Evolutionary conservation across 23 tunicate genomes (phyloP).

Genomic region (Corella eumyota): DNA sequence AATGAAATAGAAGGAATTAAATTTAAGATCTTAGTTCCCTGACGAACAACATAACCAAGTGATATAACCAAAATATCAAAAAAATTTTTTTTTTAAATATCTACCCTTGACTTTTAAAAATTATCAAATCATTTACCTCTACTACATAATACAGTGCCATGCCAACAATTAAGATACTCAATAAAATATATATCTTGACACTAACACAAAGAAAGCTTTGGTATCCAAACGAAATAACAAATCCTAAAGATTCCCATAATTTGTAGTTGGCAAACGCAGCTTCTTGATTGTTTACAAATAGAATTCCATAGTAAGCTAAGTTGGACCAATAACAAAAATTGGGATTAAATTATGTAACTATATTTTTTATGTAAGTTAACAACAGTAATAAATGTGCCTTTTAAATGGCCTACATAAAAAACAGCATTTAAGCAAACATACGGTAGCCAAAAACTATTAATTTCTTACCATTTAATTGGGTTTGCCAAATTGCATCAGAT

Average conservation of each 20-base stretch:
- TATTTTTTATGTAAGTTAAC: no score
- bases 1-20: no score
- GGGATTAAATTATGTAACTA: no score
- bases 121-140: constrained; percentile 35
- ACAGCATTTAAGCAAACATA: neutral
- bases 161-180: constrained; percentile 36
- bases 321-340: no score
- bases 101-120: no score
- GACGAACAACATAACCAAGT: no score
- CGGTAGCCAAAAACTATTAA: neutral
- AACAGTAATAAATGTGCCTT: neutral
- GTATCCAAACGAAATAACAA: constrained; percentile 66
- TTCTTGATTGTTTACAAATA: constrained; percentile 51
- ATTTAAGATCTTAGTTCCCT: no score
- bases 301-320: constrained; percentile 62
- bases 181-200: constrained; percentile 30
- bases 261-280: constrained; percentile 74
- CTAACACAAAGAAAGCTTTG: constrained; percentile 41
- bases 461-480: constrained; percentile 66
- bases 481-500: constrained; percentile 91
- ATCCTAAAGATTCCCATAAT: constrained; percentile 75
- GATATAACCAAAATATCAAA: no score
- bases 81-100: no score
- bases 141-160: constrained; percentile 27
- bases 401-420: neutral